Conservation (phyloP, 30 jellyfish, hydroid and myxozoan genomes). For the Hydra vulgaris region DNA sequence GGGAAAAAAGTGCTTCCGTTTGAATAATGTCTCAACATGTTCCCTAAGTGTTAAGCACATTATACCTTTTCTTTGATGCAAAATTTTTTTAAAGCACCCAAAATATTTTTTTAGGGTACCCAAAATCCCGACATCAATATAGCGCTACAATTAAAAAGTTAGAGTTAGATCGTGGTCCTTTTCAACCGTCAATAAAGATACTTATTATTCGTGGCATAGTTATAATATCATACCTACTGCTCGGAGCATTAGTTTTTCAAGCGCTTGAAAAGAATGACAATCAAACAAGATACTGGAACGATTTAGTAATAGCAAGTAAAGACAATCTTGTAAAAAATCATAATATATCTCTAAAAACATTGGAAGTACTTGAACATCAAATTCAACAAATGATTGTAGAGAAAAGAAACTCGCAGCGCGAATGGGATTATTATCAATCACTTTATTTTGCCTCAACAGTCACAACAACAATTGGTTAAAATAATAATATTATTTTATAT, state of each 20-base stretch:
- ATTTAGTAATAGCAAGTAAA: conserved; percentile 23
- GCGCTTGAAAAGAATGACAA: conserved; percentile 52
- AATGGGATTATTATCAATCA: conserved; percentile 83
- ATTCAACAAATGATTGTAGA: conserved; percentile 36
- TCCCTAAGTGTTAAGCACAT: too few relatives aligned
- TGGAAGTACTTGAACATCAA: conserved; percentile 36
- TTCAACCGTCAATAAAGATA: conserved; percentile 72
- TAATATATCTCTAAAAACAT: conserved; percentile 35
- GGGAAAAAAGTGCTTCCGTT: too few relatives aligned
- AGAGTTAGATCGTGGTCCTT: conserved; percentile 10
- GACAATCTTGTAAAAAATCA: conserved; percentile 16
- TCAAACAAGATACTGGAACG: conserved; percentile 40
- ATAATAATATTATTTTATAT: not conserved
- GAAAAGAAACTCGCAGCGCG: conserved; percentile 22
- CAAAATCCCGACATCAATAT: conserved; percentile 32
- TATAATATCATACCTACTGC: conserved; percentile 54
- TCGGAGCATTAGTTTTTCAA: conserved; percentile 85
- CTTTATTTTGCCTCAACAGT: conserved; percentile 85
- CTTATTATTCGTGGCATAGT: conserved; percentile 55
- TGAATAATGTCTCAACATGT: too few relatives aligned
- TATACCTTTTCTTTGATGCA: too few relatives aligned
- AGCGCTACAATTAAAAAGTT: conserved; percentile 22
- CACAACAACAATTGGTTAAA: conserved; percentile 85
- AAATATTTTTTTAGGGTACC: conserved; percentile 23
- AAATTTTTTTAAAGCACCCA: too few relatives aligned